phyloP scores from a whole-genome alignment of 2,888 invertebrate species.

The Tachina grossa region DNA sequence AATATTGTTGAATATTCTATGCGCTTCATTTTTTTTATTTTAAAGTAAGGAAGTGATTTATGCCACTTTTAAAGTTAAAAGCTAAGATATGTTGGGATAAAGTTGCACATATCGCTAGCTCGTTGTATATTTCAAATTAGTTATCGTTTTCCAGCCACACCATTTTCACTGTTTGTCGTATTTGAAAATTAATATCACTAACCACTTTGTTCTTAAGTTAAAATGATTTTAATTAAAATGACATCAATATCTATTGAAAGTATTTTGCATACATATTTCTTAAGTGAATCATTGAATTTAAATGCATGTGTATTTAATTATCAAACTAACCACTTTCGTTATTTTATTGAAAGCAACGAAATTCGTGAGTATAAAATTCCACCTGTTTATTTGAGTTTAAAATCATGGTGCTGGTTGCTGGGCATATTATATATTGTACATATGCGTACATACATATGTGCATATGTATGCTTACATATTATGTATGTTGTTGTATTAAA shows the following conservation, averaged over 20 bases:
- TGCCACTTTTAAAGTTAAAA: too few relatives aligned
- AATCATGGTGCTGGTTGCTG: slow-evolving; percentile 28
- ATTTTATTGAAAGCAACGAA: slow-evolving; percentile 6
- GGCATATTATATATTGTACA: neutral
- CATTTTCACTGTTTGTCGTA: too few relatives aligned
- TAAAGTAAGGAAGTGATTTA: too few relatives aligned
- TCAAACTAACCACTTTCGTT: slow-evolving; percentile 16
- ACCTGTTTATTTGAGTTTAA: slow-evolving; percentile 50
- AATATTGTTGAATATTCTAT: too few relatives aligned
- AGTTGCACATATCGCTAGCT: too few relatives aligned
- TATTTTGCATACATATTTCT: neutral
- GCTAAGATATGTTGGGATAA: too few relatives aligned
- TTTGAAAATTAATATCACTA: neutral
- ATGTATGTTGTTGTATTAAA: slow-evolving; percentile 6
- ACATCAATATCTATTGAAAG: neutral
- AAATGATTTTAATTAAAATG: neutral
- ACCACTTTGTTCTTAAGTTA: neutral
- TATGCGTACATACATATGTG: too few relatives aligned
- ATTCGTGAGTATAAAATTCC: slow-evolving; percentile 39
- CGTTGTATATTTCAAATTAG: too few relatives aligned
- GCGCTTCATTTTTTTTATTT: too few relatives aligned
- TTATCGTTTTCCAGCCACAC: too few relatives aligned
- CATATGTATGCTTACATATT: neutral
- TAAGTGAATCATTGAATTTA: neutral
- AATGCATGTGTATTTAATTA: slow-evolving; percentile 18